Conservation (phyloP, 2,113 vertebrate genomes). For the Salvelinus sp. region DNA sequence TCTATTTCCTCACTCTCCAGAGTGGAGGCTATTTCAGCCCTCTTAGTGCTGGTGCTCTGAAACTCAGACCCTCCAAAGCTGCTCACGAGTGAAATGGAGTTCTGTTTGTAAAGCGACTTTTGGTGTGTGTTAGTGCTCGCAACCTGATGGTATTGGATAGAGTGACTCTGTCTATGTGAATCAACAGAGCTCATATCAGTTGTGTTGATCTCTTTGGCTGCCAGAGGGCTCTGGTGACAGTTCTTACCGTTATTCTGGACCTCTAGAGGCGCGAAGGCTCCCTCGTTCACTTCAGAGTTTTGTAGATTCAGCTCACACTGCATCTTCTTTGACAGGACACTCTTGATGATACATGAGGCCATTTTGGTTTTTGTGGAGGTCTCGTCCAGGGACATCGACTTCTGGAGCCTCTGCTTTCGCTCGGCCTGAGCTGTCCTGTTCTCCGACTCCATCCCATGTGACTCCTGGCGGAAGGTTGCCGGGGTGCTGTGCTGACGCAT, state of each 20-base stretch:
- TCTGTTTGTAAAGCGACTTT: slow-evolving; percentile 31
- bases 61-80: slow-evolving; percentile 8
- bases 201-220: background rate
- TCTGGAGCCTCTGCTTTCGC: slow-evolving; percentile 69
- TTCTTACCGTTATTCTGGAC: slow-evolving; percentile 11
- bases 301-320: slow-evolving; percentile 73
- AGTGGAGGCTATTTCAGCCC: slow-evolving; percentile 33
- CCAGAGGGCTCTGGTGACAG: slow-evolving; percentile 17
- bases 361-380: slow-evolving; percentile 73
- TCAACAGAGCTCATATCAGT: background rate
- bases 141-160: slow-evolving; percentile 17
- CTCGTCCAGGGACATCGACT: slow-evolving; percentile 80
- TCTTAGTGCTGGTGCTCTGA: slow-evolving; percentile 13
- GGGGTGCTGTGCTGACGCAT: slow-evolving; percentile 68
- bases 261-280: slow-evolving; percentile 16
- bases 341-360: slow-evolving; percentile 84
- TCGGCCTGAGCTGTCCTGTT: background rate
- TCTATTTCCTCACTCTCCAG: slow-evolving; percentile 33
- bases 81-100: slow-evolving; percentile 23
- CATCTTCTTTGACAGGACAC: slow-evolving; percentile 83
- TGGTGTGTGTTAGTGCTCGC: slow-evolving; percentile 28
- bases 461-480: slow-evolving; percentile 42
- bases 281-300: slow-evolving; percentile 52
- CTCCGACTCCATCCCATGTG: background rate
- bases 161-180: background rate